Base-by-base conservation (phyloP, 2,797 vertebrate species). In the Cirrhinus mrigala region DNA sequence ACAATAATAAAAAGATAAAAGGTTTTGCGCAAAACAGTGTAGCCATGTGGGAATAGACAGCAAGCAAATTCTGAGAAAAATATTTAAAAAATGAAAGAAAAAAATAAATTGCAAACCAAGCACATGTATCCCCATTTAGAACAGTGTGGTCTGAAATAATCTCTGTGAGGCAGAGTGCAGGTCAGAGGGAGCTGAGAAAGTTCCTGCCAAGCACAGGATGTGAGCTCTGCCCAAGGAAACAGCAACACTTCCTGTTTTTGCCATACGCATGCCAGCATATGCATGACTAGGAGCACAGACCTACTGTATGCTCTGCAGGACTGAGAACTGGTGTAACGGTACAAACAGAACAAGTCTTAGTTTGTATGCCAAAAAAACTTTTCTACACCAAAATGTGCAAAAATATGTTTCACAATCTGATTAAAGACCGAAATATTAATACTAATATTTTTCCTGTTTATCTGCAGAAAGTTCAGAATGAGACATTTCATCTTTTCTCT, bases 151-250 rank as follows among this genome's bases (percentile, higher is more conserved):
- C 9, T 20, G 11, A 60, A 69, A 79, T 24, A 79, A 79, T 62
- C 40, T 66, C 52, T 70, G 74, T 50, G 48, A 69, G 64, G 24
- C n/a, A 58, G 40, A 44, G 40, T n/a, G 56, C 7, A 50, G 81
- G 56, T 18, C 74, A 44, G 82, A 58, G 50, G 60, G 52, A 66
- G 71, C 60, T 7, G 58, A 50, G 10, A 18, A 73, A 44, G 24
- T 84, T 79, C 83, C 75, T 70, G 76, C 66, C 75, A 79, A 60
- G 75, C 62, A 69, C 70, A 86, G 84, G 87, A 83, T 86, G 60
- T 33, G 69, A 88, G 68, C 70, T 64, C 87, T 77, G 69, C 73
- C 73, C 73, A 80, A 85, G 87, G 80, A 88, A 88, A 85, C 33
- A 22, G 33, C 79, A 50, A 73, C 46, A 20, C 66, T 88, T 88